Evolutionary conservation across 2,113 vertebrate species (phyloP), one percentile per base, ranked within the genome.

Genomic region (Elachura formosa): DNA sequence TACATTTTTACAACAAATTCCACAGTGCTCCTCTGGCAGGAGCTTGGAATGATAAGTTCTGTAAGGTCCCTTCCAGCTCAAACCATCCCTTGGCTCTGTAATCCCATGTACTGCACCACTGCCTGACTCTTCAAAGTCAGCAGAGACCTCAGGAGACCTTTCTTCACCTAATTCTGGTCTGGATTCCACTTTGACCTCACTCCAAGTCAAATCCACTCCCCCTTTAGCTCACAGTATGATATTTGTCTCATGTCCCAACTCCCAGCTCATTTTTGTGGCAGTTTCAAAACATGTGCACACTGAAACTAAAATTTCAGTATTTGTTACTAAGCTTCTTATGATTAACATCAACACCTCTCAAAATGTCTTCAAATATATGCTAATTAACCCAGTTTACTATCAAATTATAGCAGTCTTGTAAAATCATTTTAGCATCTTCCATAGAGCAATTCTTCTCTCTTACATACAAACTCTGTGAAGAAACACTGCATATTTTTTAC

Each of bases 321-420:
- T 81, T 91, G 80, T 74, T 83, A 71, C 56, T 81, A 81, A 67
- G 64, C 49, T 83, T 72, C 63, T 92, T 77, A 62, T 20, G 26
- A 92, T 76, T 66, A 95, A 61, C 62, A 84, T 87, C 67, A 93
- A 61, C 86, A 91, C 62, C 14, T 93, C 66, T 81, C 76, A 84
- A 73, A 93, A 66, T 26, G 68, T 58, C 81, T 88, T 80, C 19
- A 80, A 90, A 58, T 59, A 25, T 24, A 58, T 56, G 90, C 59
- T 69, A 83, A 80, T 87, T 87, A 89, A 94, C 33, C 36, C 25
- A 79, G 26, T 5, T 28, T 25, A 72, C 69, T 76, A 87, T 12
- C 62, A 79, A 63, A 79, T 55, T 55, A 58, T 1, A 90, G 31
- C 52, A 63, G 43, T 51, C 61, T 78, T 46, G 61, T 61, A n/a